Conservation (phyloP, 1,140 invertebrate genomes). For the Vollenhovia emeryi region DNA sequence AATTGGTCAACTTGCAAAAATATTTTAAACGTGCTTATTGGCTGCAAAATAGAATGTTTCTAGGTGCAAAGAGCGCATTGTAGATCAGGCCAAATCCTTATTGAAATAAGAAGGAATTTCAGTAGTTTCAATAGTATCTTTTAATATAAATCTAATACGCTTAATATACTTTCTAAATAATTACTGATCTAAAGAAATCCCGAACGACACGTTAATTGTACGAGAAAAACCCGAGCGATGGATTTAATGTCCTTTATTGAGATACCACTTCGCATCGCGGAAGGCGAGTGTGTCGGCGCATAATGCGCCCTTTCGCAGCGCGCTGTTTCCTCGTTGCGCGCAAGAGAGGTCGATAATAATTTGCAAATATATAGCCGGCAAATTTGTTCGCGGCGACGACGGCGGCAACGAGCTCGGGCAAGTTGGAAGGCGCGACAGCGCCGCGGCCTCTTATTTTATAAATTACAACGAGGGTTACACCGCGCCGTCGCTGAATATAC, state of each 20-base stretch:
- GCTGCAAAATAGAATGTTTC: too few relatives aligned
- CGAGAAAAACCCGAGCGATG: background rate
- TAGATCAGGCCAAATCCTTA: too few relatives aligned
- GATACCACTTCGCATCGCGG: background rate
- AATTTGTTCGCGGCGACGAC: slow-evolving; percentile 28
- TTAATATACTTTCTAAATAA: background rate
- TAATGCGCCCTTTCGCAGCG: background rate
- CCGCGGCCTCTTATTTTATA: slow-evolving; percentile 50
- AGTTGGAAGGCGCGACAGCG: slow-evolving; percentile 28
- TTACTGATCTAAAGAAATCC: background rate
- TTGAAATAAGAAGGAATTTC: background rate
- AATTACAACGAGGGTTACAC: slow-evolving; percentile 52
- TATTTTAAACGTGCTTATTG: too few relatives aligned
- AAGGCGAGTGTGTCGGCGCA: background rate
- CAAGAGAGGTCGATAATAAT: slow-evolving; percentile 48
- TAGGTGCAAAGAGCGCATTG: too few relatives aligned
- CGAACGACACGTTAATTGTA: background rate
- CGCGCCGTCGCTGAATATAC: slow-evolving; percentile 36
- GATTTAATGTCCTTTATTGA: slow-evolving; percentile 12
- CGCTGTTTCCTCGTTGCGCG: slow-evolving; percentile 24
- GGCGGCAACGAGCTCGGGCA: background rate
- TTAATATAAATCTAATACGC: background rate
- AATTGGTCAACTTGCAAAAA: too few relatives aligned
- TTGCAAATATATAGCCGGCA: slow-evolving; percentile 50
- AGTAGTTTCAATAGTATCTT: background rate